Percentiles rank a stretch among this genome's conserved stretches.
These are phyloP conservation scores for Varanus salvator DNA, from an alignment of 2,113 vertebrate species.

Conservation along the genomic window DNA sequence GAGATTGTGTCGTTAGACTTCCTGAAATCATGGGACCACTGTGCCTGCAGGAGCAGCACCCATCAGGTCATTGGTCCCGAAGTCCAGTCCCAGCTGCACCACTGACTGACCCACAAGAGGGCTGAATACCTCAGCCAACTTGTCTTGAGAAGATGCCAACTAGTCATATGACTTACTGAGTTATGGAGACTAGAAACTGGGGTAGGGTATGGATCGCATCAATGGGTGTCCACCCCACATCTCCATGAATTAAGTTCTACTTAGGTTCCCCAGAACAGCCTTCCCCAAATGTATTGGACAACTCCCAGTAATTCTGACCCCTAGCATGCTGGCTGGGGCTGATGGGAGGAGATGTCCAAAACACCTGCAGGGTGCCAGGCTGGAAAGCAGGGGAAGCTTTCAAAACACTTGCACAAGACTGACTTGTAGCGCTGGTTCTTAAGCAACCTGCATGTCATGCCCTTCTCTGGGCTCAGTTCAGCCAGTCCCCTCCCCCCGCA, in stretches of 20 bases:
- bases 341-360: too few relatives aligned
- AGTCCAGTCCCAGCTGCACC: too few relatives aligned
- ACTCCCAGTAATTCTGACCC: not conserved
- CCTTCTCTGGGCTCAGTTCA: not conserved
- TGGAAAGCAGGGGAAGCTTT: not conserved
- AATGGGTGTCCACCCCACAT: not conserved
- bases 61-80: too few relatives aligned
- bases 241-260: not conserved
- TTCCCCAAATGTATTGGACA: not conserved
- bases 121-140: not conserved
- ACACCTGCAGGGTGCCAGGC: too few relatives aligned
- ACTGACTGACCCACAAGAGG: not conserved
- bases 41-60: too few relatives aligned
- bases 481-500: not conserved
- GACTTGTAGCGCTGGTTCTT: not conserved
- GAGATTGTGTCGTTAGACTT: not conserved
- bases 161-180: not conserved
- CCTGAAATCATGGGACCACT: not conserved
- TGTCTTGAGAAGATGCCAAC: not conserved
- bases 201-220: not conserved
- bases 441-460: not conserved
- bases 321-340: too few relatives aligned
- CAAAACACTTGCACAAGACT: not conserved
- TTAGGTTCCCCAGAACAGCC: too few relatives aligned
- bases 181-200: not conserved